Base-by-base conservation (phyloP, 2,888 invertebrate species). In the Ophion ellenae region DNA sequence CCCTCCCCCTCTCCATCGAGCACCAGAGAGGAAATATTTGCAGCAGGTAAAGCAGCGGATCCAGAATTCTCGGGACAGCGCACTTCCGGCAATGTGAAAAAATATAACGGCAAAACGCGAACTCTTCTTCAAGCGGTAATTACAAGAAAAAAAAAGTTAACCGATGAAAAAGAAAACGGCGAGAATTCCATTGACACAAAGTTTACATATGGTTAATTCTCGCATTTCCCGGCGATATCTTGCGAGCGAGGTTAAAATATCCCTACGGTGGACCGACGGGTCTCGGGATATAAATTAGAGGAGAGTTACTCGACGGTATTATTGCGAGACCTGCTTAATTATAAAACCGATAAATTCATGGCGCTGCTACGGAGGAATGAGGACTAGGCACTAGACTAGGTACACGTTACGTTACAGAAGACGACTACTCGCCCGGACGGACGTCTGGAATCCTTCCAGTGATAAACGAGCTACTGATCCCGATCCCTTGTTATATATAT, bases 341-440 rank as follows among this genome's bases (percentile, higher is more conserved):
- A 93, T 92, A 91, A 92, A 93, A 92, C 92, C 92, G 90, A 93
- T 93, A 92, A 93, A 93, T 94, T 91, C 90, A 91, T 92, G 86
- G 74, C 74, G 81, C 45, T 79, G 89, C 89, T 86, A 47, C 75
- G 77, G 76, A 78, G 79, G 80, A 75, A 76, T 82, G 81, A 80
- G 79, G 75, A 79, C 73, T 83, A 78, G 81, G 63, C 67, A 76
- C 77, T 76, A 76, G 76, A 63, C 75, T 64, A 76, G 70, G 61
- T 61, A 53, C 32, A 69, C 45, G 14, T n/a, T 47, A 28, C 40
- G 71, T 63, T 71, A 79, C 53, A 45, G 67, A 45, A 66, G 28
- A 81, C 59, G 86, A 75, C 86, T 78, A 80, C 75, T 84, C 83
- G 73, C 57, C 82, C 86, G 89, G 88, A 90, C 90, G 90, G 91